Evolutionary conservation across 37 sponge, comb jelly and placozoan species (phyloP).

Genomic region (Agelas oroides): DNA sequence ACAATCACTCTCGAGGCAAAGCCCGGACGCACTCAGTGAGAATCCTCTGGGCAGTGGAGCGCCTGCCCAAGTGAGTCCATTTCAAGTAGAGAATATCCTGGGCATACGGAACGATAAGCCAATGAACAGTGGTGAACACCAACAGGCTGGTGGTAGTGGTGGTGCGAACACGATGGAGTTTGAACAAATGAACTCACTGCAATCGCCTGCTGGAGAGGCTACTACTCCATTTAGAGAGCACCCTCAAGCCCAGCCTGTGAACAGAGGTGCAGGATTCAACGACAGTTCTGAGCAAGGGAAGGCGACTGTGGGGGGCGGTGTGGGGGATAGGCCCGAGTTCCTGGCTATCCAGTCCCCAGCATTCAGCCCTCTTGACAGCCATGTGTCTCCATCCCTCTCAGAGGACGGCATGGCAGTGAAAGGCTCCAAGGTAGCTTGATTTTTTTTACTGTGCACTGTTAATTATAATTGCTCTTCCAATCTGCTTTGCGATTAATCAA

Average conservation of each 20-base stretch:
- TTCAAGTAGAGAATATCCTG: conserved; percentile 51
- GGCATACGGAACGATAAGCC: conserved; percentile 49
- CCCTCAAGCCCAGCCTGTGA: too few species aligned
- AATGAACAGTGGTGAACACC: neutral
- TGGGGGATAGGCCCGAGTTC: too few species aligned
- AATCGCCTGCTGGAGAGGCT: neutral
- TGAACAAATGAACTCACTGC: neutral
- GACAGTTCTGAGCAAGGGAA: too few species aligned
- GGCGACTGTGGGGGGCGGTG: too few species aligned
- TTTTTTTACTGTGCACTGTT: too few species aligned
- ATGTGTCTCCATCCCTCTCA: neutral
- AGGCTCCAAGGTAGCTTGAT: neutral
- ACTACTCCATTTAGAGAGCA: neutral
- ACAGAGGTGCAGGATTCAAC: too few species aligned
- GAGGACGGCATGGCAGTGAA: conserved; percentile 17
- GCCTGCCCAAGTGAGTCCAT: conserved; percentile 6
- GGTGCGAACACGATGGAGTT: neutral
- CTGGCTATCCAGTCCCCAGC: conserved; percentile 1
- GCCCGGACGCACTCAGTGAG: neutral
- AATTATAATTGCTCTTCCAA: too few species aligned
- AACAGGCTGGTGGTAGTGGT: neutral
- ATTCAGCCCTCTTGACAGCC: conserved; percentile 7
- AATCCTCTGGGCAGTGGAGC: neutral
- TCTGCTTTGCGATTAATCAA: too few species aligned
- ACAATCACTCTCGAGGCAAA: conserved; percentile 15